Evolutionary conservation across 2,113 vertebrate genomes (phyloP), one percentile per base, ranked within the genome.

Genomic region (Pachypanchax playfairii): DNA sequence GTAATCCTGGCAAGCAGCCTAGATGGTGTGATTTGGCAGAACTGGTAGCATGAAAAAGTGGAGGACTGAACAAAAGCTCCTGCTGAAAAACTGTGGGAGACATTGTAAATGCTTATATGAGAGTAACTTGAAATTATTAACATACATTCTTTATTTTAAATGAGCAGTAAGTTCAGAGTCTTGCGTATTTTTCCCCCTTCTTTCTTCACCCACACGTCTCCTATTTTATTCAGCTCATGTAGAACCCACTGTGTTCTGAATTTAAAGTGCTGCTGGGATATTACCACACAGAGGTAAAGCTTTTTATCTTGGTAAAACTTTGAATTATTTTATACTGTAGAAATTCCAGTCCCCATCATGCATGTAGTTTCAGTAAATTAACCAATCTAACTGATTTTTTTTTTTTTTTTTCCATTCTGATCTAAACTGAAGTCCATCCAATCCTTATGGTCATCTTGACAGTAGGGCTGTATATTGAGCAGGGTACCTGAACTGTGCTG

Each of bases 221-320:
- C 10, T 70, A 53, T 52, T 58, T 51, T 24, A 79, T 73, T 69
- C 60, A 13, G 24, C 18, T 44, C 56, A 36, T 38, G 42, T 46
- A 18, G 29, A 61, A 17, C 50, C 50, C 35, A 6, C 26, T 53
- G 21, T 59, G 44, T 41, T 36, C 47, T 49, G 79, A 82, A 78
- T 79, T 44, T 69, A 33, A 79, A 21, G 21, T 17, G 35, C 28
- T 28, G 26, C 31, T 36, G 39, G 36, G 39, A 14, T 26, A 58
- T 46, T 41, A 39, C 10, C 33, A 46, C 29, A 56, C 42, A 54
- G 17, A 50, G 15, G 26, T n/a, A n/a, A 9, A 29, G 13, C 25
- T 29, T 53, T 50, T 24, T 31, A 21, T 44, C 36, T 44, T 51
- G 25, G 14, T 42, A n/a, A 54, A 25, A 2, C 17, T 58, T 24